Evolutionary conservation across 2,797 vertebrate species (phyloP).

Genomic region (Oreochromis mossambicus): DNA sequence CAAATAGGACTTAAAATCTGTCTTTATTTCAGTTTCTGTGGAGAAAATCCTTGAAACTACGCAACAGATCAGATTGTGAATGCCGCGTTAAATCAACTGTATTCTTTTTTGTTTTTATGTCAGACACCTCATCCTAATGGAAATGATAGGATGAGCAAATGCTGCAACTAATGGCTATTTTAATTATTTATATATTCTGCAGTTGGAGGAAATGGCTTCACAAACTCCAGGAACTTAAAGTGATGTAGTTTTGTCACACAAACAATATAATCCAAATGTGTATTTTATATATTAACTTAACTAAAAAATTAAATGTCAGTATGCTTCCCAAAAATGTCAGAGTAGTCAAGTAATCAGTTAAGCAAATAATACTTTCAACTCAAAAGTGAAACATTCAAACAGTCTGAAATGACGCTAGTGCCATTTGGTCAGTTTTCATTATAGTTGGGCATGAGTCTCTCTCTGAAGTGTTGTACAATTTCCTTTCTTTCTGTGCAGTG

Average conservation of each 20-base stretch:
- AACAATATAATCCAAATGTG: too few species aligned
- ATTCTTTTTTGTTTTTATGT: background rate
- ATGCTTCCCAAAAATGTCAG: too few species aligned
- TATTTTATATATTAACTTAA: too few species aligned
- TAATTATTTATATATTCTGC: background rate
- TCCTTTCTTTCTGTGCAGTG: background rate
- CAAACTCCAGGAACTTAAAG: background rate
- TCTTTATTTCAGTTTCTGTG: background rate
- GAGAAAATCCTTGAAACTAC: background rate
- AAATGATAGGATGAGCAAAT: background rate
- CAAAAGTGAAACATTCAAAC: too few species aligned
- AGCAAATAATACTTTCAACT: too few species aligned
- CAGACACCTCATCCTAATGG: background rate
- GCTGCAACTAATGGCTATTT: background rate
- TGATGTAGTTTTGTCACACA: background rate
- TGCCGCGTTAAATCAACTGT: background rate
- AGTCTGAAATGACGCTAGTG: too few species aligned
- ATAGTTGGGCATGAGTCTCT: background rate
- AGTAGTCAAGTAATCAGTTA: too few species aligned
- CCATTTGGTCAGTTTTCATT: too few species aligned
- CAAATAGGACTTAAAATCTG: accelerated
- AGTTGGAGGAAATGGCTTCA: background rate
- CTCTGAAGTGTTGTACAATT: background rate
- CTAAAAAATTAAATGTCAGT: too few species aligned
- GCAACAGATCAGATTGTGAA: background rate